Conservation (phyloP, 2,797 vertebrate species). For the Lithobates pipiens region DNA sequence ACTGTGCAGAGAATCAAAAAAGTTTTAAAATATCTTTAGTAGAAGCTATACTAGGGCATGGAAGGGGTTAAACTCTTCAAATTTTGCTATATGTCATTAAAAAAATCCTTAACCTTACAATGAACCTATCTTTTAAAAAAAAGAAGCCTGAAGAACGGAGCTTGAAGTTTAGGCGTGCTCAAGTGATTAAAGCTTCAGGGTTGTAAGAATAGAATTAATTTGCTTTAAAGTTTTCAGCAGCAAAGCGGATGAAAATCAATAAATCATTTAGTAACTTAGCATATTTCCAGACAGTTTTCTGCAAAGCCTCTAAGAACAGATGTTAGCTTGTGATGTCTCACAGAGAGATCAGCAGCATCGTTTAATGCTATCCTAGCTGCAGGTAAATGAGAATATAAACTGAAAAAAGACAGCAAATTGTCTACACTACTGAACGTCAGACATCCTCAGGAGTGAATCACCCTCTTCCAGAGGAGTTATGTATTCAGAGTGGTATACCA, state of each 20-base stretch:
- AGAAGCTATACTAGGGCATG: not conserved
- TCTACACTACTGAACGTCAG: constrained; percentile 46
- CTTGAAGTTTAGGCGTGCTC: constrained; percentile 62
- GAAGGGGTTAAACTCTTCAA: constrained; percentile 43
- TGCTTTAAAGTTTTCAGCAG: constrained; percentile 71
- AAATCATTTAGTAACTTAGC: constrained; percentile 70
- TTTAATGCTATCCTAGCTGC: constrained; percentile 59
- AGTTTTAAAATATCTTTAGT: not conserved
- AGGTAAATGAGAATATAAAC: constrained; percentile 61
- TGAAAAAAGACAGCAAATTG: constrained; percentile 52
- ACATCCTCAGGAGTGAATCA: constrained; percentile 47
- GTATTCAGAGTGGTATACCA: constrained; percentile 28
- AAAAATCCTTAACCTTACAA: constrained; percentile 53
- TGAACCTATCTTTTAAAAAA: constrained; percentile 57
- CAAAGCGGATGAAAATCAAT: constrained; percentile 70
- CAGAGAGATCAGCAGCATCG: constrained; percentile 56
- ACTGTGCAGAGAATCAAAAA: not conserved
- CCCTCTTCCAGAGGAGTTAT: constrained; percentile 40
- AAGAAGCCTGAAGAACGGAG: constrained; percentile 52
- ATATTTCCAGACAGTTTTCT: constrained; percentile 70
- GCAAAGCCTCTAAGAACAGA: constrained; percentile 69
- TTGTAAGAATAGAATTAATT: constrained; percentile 68
- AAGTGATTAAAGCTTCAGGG: constrained; percentile 63
- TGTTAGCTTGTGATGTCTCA: constrained; percentile 65
- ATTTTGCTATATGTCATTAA: constrained; percentile 41